A percentile compares a stretch with the other conserved stretches of the same genome.
Conservation (phyloP, 2,888 invertebrate genomes). For the Chouioia cunea region DNA sequence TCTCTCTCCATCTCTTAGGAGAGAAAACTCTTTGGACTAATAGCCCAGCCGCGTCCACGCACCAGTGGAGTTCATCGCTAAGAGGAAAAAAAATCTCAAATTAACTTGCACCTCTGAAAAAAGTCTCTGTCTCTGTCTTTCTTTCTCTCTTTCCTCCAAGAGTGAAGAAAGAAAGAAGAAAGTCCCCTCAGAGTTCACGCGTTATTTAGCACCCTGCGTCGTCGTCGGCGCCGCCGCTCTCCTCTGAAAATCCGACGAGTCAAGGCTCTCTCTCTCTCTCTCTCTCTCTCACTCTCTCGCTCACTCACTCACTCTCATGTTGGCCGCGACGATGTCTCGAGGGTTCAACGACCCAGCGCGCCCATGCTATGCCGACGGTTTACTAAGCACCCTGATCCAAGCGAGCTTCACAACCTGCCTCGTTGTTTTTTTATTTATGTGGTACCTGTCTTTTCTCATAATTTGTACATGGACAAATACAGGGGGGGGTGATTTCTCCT, state of each 20-base stretch:
- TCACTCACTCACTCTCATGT: conserved; percentile 20
- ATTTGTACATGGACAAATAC: no score
- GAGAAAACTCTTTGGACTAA: no score
- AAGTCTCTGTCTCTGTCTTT: background rate
- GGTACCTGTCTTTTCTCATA: background rate
- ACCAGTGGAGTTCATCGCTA: background rate
- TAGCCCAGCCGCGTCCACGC: no score
- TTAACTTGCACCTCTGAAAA: no score
- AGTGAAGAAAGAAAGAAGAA: background rate
- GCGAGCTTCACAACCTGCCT: background rate
- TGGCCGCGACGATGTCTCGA: conserved; percentile 42
- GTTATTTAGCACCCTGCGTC: conserved; percentile 39
- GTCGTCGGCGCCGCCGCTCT: conserved; percentile 3
- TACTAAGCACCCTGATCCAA: no score
- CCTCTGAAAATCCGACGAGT: conserved; percentile 33
- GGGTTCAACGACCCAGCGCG: conserved; percentile 43
- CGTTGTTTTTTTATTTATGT: background rate
- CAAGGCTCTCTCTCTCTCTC: conserved; percentile 23
- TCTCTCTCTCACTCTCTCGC: conserved; percentile 12
- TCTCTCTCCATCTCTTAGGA: no score
- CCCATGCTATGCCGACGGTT: no score
- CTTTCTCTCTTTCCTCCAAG: background rate
- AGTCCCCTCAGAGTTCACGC: conserved; percentile 36
- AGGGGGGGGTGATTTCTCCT: no score
- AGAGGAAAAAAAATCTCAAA: conserved; percentile 3